These are phyloP conservation scores for Muscicapa striata DNA, from an alignment of 2,797 vertebrate genomes.

Conservation along the genomic window DNA sequence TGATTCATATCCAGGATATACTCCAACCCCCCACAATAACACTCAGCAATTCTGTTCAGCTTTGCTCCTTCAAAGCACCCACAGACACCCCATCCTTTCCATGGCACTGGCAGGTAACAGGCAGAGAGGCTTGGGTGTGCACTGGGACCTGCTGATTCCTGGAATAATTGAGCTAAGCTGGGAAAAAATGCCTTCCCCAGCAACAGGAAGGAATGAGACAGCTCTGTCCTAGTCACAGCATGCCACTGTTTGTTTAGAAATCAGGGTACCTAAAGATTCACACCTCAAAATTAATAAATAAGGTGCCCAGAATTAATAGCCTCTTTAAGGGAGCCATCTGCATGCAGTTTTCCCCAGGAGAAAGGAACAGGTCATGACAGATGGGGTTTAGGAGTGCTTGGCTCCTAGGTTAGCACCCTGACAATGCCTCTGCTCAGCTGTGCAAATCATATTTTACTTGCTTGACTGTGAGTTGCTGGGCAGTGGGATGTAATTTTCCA, in stretches of 20 bases:
- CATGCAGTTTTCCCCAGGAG: background rate
- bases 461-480: constrained; percentile 48
- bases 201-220: background rate
- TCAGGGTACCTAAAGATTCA: background rate
- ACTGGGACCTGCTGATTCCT: background rate
- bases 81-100: background rate
- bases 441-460: constrained; percentile 61
- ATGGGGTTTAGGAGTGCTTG: constrained; percentile 20
- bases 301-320: background rate
- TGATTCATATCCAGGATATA: constrained; percentile 56
- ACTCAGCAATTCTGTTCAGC: constrained; percentile 6
- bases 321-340: background rate
- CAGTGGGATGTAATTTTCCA: constrained; percentile 59
- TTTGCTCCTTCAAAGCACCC: background rate
- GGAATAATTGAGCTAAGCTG: background rate
- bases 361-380: background rate
- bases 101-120: background rate
- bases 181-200: background rate
- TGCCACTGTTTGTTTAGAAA: background rate
- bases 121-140: background rate
- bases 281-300: background rate
- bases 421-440: constrained; percentile 53
- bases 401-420: constrained; percentile 2
- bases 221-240: background rate
- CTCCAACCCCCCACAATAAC: constrained; percentile 4